Conservation (phyloP, 2,113 vertebrate genomes). For the Sus scrofa region T2T-Sscrofa CM000829.6:69386001-69386500, state of each 20-base stretch:
- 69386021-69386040: neutral
- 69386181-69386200: neutral
- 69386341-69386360: neutral
- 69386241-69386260: neutral
- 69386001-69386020: conserved; percentile 1
- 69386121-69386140: neutral
- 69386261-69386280: neutral
- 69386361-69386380: neutral
- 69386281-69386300: neutral
- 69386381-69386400: neutral
- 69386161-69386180: neutral
- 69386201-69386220: neutral
- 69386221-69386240: neutral
- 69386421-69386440: neutral
- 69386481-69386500: neutral
- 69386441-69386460: neutral
- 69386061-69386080: neutral
- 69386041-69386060: neutral
- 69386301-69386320: neutral
- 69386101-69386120: conserved; percentile 31
- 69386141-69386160: neutral
- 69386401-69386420: neutral
- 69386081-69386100: neutral
- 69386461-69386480: neutral
- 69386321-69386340: neutral